Evolutionary conservation across 2,113 vertebrate species (phyloP).

Genomic region (Chascanopsetta lugubris): DNA sequence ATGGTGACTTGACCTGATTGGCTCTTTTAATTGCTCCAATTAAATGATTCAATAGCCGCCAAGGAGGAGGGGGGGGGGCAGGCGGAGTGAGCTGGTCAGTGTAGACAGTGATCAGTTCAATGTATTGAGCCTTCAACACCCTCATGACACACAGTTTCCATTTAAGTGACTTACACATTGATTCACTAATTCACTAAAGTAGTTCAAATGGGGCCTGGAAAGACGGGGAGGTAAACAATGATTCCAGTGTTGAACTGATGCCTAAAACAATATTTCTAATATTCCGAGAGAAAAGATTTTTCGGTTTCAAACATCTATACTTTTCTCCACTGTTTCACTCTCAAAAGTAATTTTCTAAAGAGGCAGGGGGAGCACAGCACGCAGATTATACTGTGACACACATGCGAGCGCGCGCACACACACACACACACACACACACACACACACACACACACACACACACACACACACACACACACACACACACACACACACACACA

Average conservation of each 20-base stretch:
- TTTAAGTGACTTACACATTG: slow-evolving; percentile 55
- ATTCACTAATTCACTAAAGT: slow-evolving; percentile 44
- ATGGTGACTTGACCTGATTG: slow-evolving; percentile 73
- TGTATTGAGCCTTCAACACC: slow-evolving; percentile 56
- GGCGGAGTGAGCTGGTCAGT: slow-evolving; percentile 43
- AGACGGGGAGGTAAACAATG: not conserved
- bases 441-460: slow-evolving; percentile 35
- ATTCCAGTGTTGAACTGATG: not conserved
- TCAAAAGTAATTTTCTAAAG: slow-evolving; percentile 48
- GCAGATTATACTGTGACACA: slow-evolving; percentile 36
- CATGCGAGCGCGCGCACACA: no score
- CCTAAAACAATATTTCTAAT: not conserved
- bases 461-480: slow-evolving; percentile 16
- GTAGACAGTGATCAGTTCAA: slow-evolving; percentile 49
- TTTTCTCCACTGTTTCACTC: slow-evolving; percentile 39
- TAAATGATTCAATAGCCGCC: slow-evolving; percentile 76
- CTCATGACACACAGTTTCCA: slow-evolving; percentile 35
- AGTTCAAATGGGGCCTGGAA: slow-evolving; percentile 21
- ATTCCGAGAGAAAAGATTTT: slow-evolving; percentile 1
- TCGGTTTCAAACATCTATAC: slow-evolving; percentile 15
- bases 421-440: slow-evolving; percentile 34
- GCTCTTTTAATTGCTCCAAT: slow-evolving; percentile 77
- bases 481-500: slow-evolving; percentile 31
- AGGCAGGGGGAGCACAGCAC: slow-evolving; percentile 25
- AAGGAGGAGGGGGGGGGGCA: slow-evolving; percentile 37